Percentiles rank a stretch among this genome's conserved stretches.
Conservation (phyloP, 1,140 invertebrate genomes). For the Wasmannia auropunctata region DNA sequence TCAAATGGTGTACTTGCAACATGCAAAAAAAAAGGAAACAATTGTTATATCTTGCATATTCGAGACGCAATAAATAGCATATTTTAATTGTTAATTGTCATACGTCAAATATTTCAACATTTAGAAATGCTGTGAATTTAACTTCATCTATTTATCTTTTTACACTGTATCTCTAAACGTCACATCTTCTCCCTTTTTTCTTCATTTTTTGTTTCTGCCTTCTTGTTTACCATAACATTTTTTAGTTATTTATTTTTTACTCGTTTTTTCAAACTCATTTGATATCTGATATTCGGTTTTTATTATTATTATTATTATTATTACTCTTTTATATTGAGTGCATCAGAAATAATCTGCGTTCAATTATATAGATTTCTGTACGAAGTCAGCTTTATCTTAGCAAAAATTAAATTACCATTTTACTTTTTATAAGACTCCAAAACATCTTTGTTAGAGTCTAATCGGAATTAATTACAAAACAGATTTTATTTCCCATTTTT, state of each 20-base stretch:
- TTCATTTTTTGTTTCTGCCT: background rate
- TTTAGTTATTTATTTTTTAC: conserved; percentile 1
- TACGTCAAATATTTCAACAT: background rate
- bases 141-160: background rate
- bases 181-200: background rate
- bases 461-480: background rate
- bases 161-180: background rate
- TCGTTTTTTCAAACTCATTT: background rate
- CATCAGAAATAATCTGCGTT: background rate
- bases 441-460: background rate
- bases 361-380: background rate
- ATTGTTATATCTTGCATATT: background rate
- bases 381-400: background rate
- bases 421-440: background rate
- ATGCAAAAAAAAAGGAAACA: background rate
- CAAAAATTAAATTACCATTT: background rate
- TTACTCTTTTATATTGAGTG: background rate
- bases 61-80: background rate
- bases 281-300: background rate
- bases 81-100: background rate
- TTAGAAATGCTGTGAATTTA: background rate
- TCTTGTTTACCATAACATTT: background rate
- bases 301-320: background rate
- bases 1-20: background rate
- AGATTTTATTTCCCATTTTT: conserved; percentile 48